Evolutionary conservation across 1,140 invertebrate species (phyloP), one percentile per base, ranked within the genome.

Genomic region (Carposina sasakii): DNA sequence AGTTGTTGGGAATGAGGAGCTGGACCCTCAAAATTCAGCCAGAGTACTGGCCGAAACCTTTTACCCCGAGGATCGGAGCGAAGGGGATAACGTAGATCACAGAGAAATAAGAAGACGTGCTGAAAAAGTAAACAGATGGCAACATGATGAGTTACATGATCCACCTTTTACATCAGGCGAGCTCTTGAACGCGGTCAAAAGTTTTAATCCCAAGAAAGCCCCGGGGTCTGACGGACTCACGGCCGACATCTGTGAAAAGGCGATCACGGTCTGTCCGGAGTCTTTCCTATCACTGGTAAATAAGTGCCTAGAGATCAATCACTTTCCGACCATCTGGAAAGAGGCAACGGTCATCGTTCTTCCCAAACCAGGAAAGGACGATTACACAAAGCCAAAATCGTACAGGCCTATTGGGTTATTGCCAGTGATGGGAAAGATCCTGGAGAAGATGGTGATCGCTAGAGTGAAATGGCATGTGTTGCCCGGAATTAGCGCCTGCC

Each of bases 191-290:
- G 30, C 39, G 19, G n/a, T 36, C 9, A 1, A 17, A 3, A 22
- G 17, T 26, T 54, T 54, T n/a, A 55, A 54, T 15, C 53, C 57
- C 1, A 60, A 53, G 22, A 56, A 60, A 24, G 57, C 33, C 33
- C 6, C 33, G n/a, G 33, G 33, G 15, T 6, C 33, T 6, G 33
- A 36, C 15, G 33, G 33, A 6, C 15, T 36, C 33, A 36, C 33
- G 15, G 33, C 33, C 12, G 33, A 36, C 15, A 36, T 36, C 6
- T 36, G 33, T 17, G 5, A 15, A 5, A n/a, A 13, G 33, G 33
- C 15, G 8, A 36, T 36, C 15, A 12, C 24, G n/a, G n/a, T n/a
- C n/a, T n/a, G n/a, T n/a, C n/a, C n/a, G n/a, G n/a, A n/a, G n/a
- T n/a, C n/a, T n/a, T n/a, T n/a, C n/a, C n/a, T n/a, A n/a, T n/a